Base-by-base conservation (phyloP, 2,113 vertebrate genomes). In the Myxocyprinus asiaticus region DNA sequence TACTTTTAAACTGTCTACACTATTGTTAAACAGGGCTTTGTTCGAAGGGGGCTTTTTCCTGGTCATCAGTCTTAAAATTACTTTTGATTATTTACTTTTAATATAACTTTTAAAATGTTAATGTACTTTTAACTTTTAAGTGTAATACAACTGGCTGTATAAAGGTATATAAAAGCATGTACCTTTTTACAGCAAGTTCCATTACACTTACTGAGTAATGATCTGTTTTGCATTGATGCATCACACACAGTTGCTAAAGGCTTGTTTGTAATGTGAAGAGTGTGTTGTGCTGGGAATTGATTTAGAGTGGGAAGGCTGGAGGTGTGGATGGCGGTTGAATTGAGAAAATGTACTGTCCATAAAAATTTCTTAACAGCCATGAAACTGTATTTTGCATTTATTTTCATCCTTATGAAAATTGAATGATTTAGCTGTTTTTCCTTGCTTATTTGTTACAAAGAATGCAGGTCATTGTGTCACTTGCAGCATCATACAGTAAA, bases 1-100 rank as follows among this genome's bases (percentile, higher is more conserved):
- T 90, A 89, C 84, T 87, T 89, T 88, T 90, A 83, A 33, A 81
- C 77, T 59, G 14, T 22, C n/a, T 72, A 43, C 55, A 59, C 14
- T 59, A 10, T 51, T 67, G 15, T 68, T 2, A 70, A 56, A 33
- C 51, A 43, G 8, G 69, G 14, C 55, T 47, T 72, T 72, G 55
- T 59, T 59, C 6, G 9, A 47, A 4, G 43, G 42, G 7, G 9
- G 15, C 42, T 42, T 69, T 66, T 53, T n/a, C 53, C 14, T 3
- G 8, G 50, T 51, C 22, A 51, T 69, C 47, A 14, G 62, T 75
- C 56, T 59, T 69, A 43, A 69, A 68, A 12, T 68, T 53, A 51
- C 9, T 51, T 51, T 51, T 10, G 1, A 51, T 10, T 33, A 33
- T 33, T 33, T 33, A 33, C 22, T 33, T 33, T 33, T 33, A 33